Evolutionary conservation across 2,113 vertebrate species (phyloP).

Genomic region (Isichthys henryi): DNA sequence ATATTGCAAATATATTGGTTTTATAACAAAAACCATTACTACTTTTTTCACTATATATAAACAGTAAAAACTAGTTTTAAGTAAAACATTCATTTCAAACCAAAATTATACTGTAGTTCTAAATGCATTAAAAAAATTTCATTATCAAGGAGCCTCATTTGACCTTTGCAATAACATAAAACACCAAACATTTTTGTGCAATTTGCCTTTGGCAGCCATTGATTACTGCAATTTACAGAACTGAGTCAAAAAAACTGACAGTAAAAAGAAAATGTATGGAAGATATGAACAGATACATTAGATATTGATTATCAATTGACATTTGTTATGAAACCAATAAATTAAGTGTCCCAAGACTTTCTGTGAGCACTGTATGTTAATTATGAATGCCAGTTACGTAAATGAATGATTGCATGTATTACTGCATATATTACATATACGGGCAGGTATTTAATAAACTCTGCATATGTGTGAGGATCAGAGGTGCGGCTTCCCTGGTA

Average conservation of each 20-base stretch:
- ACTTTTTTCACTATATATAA: too few species aligned
- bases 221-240: not conserved
- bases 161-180: not conserved
- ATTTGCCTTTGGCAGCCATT: not conserved
- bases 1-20: not conserved
- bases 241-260: not conserved
- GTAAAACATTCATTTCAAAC: not conserved
- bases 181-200: not conserved
- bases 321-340: not conserved
- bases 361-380: not conserved
- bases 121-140: not conserved
- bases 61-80: not conserved
- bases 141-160: not conserved
- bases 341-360: not conserved
- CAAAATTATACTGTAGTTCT: not conserved
- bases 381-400: not conserved
- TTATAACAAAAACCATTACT: too few species aligned
- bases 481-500: not conserved
- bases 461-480: not conserved
- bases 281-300: not conserved
- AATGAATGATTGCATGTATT: not conserved
- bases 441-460: not conserved
- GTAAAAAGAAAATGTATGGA: not conserved
- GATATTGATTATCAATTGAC: not conserved
- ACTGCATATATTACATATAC: not conserved